phyloP scores from a whole-genome alignment of 2,113 vertebrate species.

The Campylomormyrus numenius region DNA sequence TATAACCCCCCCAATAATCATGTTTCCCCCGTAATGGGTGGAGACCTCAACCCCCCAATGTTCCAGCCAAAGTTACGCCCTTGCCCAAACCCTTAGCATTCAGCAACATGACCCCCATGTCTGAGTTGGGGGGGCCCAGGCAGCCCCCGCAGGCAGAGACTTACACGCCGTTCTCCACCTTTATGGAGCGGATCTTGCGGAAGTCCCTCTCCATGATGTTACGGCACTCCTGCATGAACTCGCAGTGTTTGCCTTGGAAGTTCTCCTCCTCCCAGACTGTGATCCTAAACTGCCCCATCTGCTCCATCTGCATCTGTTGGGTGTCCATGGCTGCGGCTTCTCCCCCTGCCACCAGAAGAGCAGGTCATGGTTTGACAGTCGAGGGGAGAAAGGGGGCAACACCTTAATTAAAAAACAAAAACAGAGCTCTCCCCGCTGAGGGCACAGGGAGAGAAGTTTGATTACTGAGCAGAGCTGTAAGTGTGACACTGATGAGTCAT shows the following conservation, averaged over 20 bases:
- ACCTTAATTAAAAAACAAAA: background rate
- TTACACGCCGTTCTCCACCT: slow-evolving; percentile 91
- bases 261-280: slow-evolving; percentile 92
- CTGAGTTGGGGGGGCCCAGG: background rate
- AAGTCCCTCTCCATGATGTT: slow-evolving; percentile 88
- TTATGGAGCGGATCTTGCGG: slow-evolving; percentile 90
- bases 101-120: background rate
- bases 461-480: background rate
- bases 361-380: background rate
- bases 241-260: slow-evolving; percentile 91
- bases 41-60: too few species aligned
- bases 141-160: slow-evolving; percentile 36
- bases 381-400: background rate
- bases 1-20: too few species aligned
- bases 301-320: slow-evolving; percentile 80
- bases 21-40: too few species aligned
- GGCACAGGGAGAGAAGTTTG: background rate
- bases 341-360: slow-evolving; percentile 37
- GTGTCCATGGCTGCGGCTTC: slow-evolving; percentile 70
- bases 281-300: slow-evolving; percentile 80
- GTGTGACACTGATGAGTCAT: background rate
- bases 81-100: background rate
- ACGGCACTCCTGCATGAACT: slow-evolving; percentile 85
- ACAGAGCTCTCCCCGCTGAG: background rate
- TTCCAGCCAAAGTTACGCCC: too few species aligned